Percentiles rank a stretch among this genome's conserved stretches.
Conservation (phyloP, 2,888 invertebrate species). For the Sipha maydis region DNA sequence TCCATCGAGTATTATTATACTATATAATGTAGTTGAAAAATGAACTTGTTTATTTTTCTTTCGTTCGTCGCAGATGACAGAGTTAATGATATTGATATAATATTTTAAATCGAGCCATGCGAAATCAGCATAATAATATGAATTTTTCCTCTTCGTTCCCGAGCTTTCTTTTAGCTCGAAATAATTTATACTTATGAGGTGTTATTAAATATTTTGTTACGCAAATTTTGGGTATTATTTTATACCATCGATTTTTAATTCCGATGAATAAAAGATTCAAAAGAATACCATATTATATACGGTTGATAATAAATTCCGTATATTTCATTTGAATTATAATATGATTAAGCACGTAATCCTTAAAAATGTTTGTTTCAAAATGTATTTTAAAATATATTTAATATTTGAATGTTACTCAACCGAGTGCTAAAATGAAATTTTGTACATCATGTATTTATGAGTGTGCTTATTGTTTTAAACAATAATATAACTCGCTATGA, state of each 20-base stretch:
- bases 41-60: conserved; percentile 7
- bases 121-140: conserved; percentile 1
- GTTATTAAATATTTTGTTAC: neutral
- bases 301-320: neutral
- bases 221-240: neutral
- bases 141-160: neutral
- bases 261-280: neutral
- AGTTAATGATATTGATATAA: neutral
- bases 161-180: neutral
- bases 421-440: no score
- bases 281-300: neutral
- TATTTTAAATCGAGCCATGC: neutral
- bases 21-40: conserved; percentile 28
- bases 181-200: neutral
- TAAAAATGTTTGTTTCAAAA: neutral
- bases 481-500: no score
- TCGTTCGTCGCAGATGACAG: neutral
- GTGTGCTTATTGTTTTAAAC: no score
- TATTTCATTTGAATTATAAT: neutral
- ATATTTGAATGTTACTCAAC: no score
- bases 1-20: conserved; percentile 1
- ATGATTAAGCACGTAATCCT: neutral
- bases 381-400: no score
- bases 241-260: neutral
- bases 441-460: no score